These are phyloP conservation scores for Meriones unguiculatus DNA, from an alignment of 2,113 vertebrate genomes.

Conservation along the genomic window DNA sequence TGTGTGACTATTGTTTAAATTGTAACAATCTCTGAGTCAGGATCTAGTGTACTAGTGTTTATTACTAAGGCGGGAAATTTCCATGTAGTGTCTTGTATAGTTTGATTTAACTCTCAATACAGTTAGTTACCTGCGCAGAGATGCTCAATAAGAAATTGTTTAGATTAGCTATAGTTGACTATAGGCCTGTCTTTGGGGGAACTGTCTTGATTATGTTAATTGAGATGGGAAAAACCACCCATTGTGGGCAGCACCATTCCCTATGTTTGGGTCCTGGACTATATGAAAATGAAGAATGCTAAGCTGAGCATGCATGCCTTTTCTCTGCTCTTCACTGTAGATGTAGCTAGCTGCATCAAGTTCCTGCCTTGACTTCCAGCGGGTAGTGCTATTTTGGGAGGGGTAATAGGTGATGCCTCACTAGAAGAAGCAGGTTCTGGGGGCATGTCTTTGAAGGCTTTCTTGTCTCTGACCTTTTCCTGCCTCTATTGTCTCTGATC, in stretches of 20 bases:
- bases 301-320: not conserved
- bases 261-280: not conserved
- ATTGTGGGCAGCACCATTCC: not conserved
- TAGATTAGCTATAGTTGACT: not conserved
- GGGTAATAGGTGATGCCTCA: not conserved
- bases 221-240: not conserved
- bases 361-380: not conserved
- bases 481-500: not conserved
- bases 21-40: rapidly evolving
- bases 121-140: not conserved
- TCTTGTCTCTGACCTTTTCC: not conserved
- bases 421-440: not conserved
- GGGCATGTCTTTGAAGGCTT: not conserved
- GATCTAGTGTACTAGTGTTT: not conserved
- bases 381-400: not conserved
- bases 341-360: not conserved
- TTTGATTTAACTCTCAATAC: not conserved
- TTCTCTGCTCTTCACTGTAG: not conserved
- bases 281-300: not conserved
- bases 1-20: not conserved
- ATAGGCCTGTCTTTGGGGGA: not conserved
- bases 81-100: not conserved
- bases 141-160: not conserved
- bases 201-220: not conserved
- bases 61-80: not conserved